phyloP scores from a whole-genome alignment of 2,113 vertebrate genomes.

The Solea senegalensis region DNA sequence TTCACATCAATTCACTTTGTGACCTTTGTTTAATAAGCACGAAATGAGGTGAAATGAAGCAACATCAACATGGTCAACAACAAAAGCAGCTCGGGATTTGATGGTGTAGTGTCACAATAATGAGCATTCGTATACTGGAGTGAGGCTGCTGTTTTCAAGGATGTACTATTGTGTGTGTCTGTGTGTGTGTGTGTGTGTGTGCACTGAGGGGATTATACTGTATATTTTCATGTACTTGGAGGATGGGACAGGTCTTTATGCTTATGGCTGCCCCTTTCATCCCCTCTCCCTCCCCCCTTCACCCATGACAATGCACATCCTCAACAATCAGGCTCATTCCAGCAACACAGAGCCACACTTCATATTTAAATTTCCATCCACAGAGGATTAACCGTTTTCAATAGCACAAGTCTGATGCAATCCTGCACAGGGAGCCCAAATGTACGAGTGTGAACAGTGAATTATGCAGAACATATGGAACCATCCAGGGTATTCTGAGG shows the following conservation, averaged over 20 bases:
- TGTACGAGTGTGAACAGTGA: slow-evolving; percentile 51
- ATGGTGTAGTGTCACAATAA: neutral
- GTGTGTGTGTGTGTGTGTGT: neutral
- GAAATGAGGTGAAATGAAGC: slow-evolving; percentile 2
- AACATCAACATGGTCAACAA: neutral
- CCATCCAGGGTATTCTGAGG: slow-evolving; percentile 60
- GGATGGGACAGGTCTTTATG: slow-evolving; percentile 33
- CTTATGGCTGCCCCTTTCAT: slow-evolving; percentile 15
- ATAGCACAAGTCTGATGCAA: slow-evolving; percentile 52
- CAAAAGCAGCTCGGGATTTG: neutral
- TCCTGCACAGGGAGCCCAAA: slow-evolving; percentile 45
- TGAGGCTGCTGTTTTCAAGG: slow-evolving; percentile 10
- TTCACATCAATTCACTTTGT: neutral
- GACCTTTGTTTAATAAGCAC: neutral
- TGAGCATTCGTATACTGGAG: slow-evolving; percentile 15
- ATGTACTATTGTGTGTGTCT: neutral
- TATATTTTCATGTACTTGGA: slow-evolving; percentile 25
- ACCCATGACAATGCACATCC: slow-evolving; percentile 56
- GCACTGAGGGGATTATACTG: slow-evolving; percentile 38
- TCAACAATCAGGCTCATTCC: slow-evolving; percentile 49
- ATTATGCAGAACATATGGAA: slow-evolving; percentile 58
- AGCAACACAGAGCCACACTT: slow-evolving; percentile 38
- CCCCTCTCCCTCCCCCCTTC: slow-evolving; percentile 17
- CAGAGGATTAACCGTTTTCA: slow-evolving; percentile 64
- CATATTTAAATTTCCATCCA: slow-evolving; percentile 67